Percentiles rank a stretch among this genome's conserved stretches.
Evolutionary conservation across 2,797 vertebrate species (phyloP).

Genomic region (Potorous gilbertii): DNA sequence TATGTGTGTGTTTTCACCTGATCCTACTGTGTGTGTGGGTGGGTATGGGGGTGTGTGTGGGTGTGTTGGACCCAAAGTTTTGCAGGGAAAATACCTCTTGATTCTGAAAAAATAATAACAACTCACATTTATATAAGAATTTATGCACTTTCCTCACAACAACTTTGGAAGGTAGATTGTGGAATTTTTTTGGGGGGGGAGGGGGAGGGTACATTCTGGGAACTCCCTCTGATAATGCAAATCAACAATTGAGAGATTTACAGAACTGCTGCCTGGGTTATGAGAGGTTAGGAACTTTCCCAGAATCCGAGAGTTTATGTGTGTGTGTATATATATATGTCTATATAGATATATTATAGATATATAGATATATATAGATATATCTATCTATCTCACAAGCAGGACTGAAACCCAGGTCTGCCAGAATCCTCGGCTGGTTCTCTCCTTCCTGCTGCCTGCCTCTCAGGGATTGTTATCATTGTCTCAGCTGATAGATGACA

Average conservation of each 20-base stretch:
- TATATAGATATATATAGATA: neutral
- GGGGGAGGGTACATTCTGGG: neutral
- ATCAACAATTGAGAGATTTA: neutral
- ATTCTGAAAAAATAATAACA: neutral
- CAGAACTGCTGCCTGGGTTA: neutral
- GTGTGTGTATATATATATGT: too few species aligned
- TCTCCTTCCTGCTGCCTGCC: neutral
- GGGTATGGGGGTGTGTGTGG: neutral
- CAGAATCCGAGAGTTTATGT: neutral
- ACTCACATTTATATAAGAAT: neutral
- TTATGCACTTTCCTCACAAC: neutral
- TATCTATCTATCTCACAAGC: neutral
- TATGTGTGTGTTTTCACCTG: neutral
- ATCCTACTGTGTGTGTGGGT: neutral
- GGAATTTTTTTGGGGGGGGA: neutral
- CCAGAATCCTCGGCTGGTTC: neutral
- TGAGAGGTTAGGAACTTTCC: neutral
- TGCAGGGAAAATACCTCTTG: neutral
- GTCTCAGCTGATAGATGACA: neutral
- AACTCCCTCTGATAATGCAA: neutral
- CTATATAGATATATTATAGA: too few species aligned
- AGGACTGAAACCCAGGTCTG: neutral
- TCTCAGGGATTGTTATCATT: neutral
- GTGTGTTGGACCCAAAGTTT: neutral
- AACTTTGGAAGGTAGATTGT: neutral